Conservation (phyloP, 2,797 vertebrate genomes). For the Chaetodon trifasciatus region DNA sequence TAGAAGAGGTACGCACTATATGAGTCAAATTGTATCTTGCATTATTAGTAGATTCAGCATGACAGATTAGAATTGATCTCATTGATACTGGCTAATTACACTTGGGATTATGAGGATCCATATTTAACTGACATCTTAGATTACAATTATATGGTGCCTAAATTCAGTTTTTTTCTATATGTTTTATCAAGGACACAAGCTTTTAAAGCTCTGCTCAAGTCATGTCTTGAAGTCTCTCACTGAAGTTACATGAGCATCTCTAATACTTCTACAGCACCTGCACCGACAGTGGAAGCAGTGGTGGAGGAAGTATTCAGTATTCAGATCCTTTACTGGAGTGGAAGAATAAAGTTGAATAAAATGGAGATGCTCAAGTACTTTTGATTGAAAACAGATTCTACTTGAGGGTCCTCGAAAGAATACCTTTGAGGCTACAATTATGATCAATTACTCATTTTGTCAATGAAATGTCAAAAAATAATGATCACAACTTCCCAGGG, state of each 20-base stretch:
- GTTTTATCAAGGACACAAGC: neutral
- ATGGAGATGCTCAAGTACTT: too few species aligned
- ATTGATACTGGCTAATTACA: conserved; percentile 27
- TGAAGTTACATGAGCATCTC: neutral
- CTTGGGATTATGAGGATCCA: conserved; percentile 10
- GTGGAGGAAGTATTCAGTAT: neutral
- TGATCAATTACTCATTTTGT: too few species aligned
- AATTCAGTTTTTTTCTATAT: neutral
- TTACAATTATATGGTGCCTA: neutral
- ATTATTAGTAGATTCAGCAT: conserved; percentile 20
- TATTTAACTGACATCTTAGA: conserved; percentile 12
- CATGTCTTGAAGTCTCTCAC: neutral
- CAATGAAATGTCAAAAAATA: too few species aligned
- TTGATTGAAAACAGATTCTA: too few species aligned
- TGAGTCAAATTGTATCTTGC: neutral
- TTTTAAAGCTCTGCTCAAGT: neutral
- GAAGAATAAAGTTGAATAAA: too few species aligned
- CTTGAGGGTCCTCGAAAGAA: too few species aligned
- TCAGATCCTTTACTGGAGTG: too few species aligned
- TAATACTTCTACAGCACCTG: neutral
- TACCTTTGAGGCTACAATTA: neutral
- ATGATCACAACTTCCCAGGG: too few species aligned
- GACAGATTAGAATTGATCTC: conserved; percentile 15
- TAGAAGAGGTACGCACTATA: neutral
- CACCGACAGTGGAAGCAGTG: neutral